Base-by-base conservation (phyloP, 2,797 vertebrate genomes). In the Bovichtus diacanthus region DNA sequence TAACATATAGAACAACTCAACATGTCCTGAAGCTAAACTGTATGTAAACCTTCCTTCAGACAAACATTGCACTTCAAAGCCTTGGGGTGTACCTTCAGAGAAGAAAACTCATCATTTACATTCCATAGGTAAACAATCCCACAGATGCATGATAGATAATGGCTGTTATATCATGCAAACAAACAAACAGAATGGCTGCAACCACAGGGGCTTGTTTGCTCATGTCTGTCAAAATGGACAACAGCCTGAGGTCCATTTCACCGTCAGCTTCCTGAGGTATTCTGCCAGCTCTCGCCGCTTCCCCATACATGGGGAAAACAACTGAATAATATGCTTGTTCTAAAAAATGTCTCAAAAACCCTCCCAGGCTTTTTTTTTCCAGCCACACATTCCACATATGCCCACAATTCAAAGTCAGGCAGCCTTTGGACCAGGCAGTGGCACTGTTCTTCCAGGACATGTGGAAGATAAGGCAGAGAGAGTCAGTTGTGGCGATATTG, bases 271-370 rank as follows among this genome's bases (percentile, higher is more conserved):
- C 74, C 64, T 21, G 18, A 59, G 44, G 39, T 72, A 9, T 59
- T 82, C 59, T 56, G 71, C 58, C 87, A 72, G 70, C 61, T 76
- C 66, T 72, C 73, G 21, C 9, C 29, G 55, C 64, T 46, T 83
- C 71, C 65, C 76, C 75, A 59, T 76, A 53, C 76, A 78, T 64
- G 71, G 67, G 62, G 61, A 80, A 72, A 87, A 81, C 43, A 84
- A 82, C 46, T 60, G 74, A 88, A 89, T 82, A 78, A 81, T 74
- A 59, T 19, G 65, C 68, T 82, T 73, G 78, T 82, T 87, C 50
- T 74, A 58, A 82, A 68, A 50, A 79, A 76, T 69, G 66, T 71
- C 72, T 79, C 72, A 46, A 65, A 27, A 83, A 51, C 50, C 75
- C 63, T 80, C 54, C 31, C 50, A 53, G 79, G 74, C 50, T 59